Evolutionary conservation across 2,888 invertebrate species (phyloP).

Genomic region (Tortrix viridana): DNA sequence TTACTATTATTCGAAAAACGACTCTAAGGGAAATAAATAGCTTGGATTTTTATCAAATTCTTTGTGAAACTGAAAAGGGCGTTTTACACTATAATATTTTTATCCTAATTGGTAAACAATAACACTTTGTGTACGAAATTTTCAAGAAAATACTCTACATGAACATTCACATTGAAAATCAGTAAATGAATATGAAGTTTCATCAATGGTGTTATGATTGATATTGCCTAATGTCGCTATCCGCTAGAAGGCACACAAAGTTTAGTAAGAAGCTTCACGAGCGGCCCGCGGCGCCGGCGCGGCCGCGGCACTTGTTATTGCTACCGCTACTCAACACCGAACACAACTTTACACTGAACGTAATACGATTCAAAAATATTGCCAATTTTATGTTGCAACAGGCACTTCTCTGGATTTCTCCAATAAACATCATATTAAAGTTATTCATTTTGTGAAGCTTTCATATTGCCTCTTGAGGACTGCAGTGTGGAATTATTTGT

Average conservation of each 20-base stretch:
- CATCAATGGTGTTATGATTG: slow-evolving; percentile 69
- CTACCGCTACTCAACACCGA: slow-evolving; percentile 64
- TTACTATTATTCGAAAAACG: slow-evolving; percentile 71
- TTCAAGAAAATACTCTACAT: slow-evolving; percentile 56
- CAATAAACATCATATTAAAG: slow-evolving; percentile 82
- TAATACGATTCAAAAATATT: slow-evolving; percentile 81
- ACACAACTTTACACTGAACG: slow-evolving; percentile 69
- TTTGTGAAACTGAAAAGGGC: slow-evolving; percentile 59
- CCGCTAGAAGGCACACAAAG: slow-evolving; percentile 84
- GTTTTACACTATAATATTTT: slow-evolving; percentile 42
- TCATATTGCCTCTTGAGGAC: slow-evolving; percentile 75
- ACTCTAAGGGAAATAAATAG: slow-evolving; percentile 62
- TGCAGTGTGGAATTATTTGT: slow-evolving; percentile 68
- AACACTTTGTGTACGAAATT: slow-evolving; percentile 55
- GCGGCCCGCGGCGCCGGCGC: slow-evolving; percentile 49
- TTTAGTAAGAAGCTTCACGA: slow-evolving; percentile 83
- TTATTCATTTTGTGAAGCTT: slow-evolving; percentile 76
- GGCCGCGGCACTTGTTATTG: slow-evolving; percentile 42
- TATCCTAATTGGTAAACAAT: slow-evolving; percentile 64
- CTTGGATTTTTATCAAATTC: slow-evolving; percentile 54
- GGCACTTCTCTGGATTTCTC: slow-evolving; percentile 84
- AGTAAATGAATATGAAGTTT: slow-evolving; percentile 59
- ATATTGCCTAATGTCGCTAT: slow-evolving; percentile 81
- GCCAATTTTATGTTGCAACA: slow-evolving; percentile 83
- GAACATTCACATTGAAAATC: slow-evolving; percentile 54